Evolutionary conservation across 1,140 invertebrate genomes (phyloP).

Genomic region (Samia ricini): DNA sequence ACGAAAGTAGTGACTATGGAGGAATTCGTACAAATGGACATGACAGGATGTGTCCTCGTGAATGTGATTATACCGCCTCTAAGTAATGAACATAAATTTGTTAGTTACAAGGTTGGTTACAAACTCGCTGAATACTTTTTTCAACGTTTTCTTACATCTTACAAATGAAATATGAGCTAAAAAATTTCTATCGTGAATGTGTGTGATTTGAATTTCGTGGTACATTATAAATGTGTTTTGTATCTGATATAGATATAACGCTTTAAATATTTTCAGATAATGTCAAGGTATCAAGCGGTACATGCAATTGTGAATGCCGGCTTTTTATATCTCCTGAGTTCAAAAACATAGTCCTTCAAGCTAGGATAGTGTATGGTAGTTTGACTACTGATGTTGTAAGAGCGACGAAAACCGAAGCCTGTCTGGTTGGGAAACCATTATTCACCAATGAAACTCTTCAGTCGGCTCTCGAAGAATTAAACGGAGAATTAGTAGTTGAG

Average conservation of each 20-base stretch:
- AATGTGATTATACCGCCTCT: constrained; percentile 17
- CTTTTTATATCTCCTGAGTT: constrained; percentile 23
- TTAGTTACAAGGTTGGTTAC: constrained; percentile 13
- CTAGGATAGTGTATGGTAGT: constrained; percentile 79
- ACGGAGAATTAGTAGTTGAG: constrained; percentile 79
- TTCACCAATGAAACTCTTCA: constrained; percentile 60
- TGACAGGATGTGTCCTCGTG: constrained; percentile 18
- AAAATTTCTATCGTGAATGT: too few species aligned
- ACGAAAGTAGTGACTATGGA: constrained; percentile 12
- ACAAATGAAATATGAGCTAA: too few species aligned
- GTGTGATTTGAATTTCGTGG: too few species aligned
- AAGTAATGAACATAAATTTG: constrained; percentile 10
- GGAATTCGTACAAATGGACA: constrained; percentile 9
- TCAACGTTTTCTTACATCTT: too few species aligned
- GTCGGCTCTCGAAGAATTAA: constrained; percentile 74
- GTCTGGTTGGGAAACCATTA: constrained; percentile 60
- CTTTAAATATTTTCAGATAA: constrained; percentile 25
- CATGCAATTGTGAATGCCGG: constrained; percentile 35
- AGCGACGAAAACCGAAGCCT: constrained; percentile 79
- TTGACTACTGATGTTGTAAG: constrained; percentile 83
- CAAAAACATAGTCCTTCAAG: constrained; percentile 16
- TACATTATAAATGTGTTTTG: too few species aligned
- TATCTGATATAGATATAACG: too few species aligned
- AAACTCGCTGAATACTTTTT: too few species aligned
- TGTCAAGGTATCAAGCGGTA: constrained; percentile 35